Percentiles rank a stretch among this genome's conserved stretches.
phyloP scores from a whole-genome alignment of 2,888 invertebrate genomes.

The Hermaeophaga mercurialis region DNA sequence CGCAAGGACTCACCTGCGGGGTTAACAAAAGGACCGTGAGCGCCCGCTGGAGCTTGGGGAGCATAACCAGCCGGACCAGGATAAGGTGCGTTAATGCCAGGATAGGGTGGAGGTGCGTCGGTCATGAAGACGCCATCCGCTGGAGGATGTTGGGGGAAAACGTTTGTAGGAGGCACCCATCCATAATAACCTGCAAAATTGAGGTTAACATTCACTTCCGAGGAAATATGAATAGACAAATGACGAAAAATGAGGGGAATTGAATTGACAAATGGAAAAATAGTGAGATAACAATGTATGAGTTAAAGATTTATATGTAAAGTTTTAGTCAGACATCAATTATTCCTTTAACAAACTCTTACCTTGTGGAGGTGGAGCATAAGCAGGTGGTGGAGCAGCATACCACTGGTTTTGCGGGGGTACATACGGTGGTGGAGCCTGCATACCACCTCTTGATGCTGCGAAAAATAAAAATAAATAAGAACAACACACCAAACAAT shows the following conservation, averaged over 20 bases:
- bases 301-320: too few species aligned
- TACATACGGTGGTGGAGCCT: conserved; percentile 80
- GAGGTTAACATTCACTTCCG: neutral
- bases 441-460: conserved; percentile 67
- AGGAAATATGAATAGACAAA: neutral
- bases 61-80: conserved; percentile 47
- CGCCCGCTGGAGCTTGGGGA: conserved; percentile 44
- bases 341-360: too few species aligned
- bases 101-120: conserved; percentile 92
- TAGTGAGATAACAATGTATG: too few species aligned
- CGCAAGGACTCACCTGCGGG: conserved; percentile 9
- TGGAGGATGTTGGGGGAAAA: conserved; percentile 72
- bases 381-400: conserved; percentile 89
- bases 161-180: conserved; percentile 84
- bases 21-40: conserved; percentile 37
- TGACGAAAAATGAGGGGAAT: neutral
- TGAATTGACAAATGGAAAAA: neutral
- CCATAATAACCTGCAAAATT: conserved; percentile 79
- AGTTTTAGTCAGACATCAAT: too few species aligned
- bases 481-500: too few species aligned
- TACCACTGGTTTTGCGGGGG: conserved; percentile 81
- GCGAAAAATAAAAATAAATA: conserved; percentile 30
- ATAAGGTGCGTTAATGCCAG: conserved; percentile 71
- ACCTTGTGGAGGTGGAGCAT: conserved; percentile 76
- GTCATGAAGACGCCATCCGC: conserved; percentile 87